Evolutionary conservation across 2,797 vertebrate species (phyloP), one percentile per base, ranked within the genome.

Genomic region (Megaceryle alcyon): DNA sequence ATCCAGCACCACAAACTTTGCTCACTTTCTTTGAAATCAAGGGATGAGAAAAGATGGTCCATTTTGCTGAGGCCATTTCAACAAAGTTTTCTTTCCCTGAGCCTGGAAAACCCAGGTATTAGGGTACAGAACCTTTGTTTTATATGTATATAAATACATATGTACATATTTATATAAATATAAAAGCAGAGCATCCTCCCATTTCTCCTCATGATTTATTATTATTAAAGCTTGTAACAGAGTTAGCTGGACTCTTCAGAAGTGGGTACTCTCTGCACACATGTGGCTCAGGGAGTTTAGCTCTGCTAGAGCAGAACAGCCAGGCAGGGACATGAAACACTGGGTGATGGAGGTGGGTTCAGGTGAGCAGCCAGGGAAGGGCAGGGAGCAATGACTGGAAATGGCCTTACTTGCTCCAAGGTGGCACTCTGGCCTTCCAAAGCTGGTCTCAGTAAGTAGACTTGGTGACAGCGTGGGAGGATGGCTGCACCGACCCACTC

Each of bases 121-220:
- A 85, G 88, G 84, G 69, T 76, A 89, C 57, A 82, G 70, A 92
- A 69, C 46, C 89, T 92, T 73, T 88, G 49, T 88, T 75, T 95
- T 86, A 90, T 94, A 94, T 90, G 54, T 93, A 94, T 94, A 96
- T 95, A 95, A 94, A 95, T 94, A 95, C 61, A 95, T 65, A 91
- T 59, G 51, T 94, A 95, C 92, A 93, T 93, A 94, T 94, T 95
- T 79, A 95, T 95, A 96, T 94, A 96, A 93, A 93, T 94, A 94
- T 92, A 94, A 95, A 96, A 94, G 60, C 87, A 94, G 66, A 94
- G 73, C 78, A 86, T 92, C 70, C 70, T 96, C 86, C 77, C 5
- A 1, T 90, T 91, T 92, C 73, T 94, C 43, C 43, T 91, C 70
- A 70, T 66, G 48, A 91, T 88, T 76, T 73, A 88, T 72, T 78